These are phyloP conservation scores for Temnothorax ravouxi DNA, from an alignment of 2,888 invertebrate species.

Conservation along the genomic window DNA sequence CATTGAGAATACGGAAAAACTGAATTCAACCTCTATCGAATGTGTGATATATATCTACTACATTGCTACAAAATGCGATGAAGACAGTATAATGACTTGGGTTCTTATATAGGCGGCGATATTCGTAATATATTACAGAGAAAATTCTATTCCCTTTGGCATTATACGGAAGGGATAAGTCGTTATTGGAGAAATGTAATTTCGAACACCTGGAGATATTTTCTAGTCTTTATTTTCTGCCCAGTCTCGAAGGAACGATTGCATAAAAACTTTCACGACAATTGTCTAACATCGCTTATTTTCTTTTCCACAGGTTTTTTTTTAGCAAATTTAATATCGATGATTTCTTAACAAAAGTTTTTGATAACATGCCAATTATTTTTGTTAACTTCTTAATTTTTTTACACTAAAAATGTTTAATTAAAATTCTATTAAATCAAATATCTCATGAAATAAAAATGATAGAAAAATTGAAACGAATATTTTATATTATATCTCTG, in stretches of 20 bases:
- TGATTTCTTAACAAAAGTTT: not conserved
- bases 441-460: not conserved
- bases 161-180: slow-evolving; percentile 37
- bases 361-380: not conserved
- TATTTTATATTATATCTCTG: not conserved
- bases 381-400: slow-evolving; percentile 3
- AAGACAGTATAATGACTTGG: not conserved
- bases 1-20: not conserved
- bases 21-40: not conserved
- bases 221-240: slow-evolving; percentile 33
- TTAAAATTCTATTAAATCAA: not conserved
- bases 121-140: slow-evolving; percentile 43
- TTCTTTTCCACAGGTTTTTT: not conserved
- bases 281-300: not conserved
- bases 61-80: not conserved
- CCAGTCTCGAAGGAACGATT: slow-evolving; percentile 33
- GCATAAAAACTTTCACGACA: slow-evolving; percentile 10
- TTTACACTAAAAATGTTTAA: not conserved
- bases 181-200: slow-evolving; percentile 47
- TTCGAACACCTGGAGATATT: slow-evolving; percentile 41
- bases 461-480: not conserved
- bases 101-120: slow-evolving; percentile 17
- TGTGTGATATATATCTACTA: not conserved
- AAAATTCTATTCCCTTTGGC: slow-evolving; percentile 42
- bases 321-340: not conserved